phyloP scores from a whole-genome alignment of 1,140 invertebrate species.

The Goniozus legneri region DNA sequence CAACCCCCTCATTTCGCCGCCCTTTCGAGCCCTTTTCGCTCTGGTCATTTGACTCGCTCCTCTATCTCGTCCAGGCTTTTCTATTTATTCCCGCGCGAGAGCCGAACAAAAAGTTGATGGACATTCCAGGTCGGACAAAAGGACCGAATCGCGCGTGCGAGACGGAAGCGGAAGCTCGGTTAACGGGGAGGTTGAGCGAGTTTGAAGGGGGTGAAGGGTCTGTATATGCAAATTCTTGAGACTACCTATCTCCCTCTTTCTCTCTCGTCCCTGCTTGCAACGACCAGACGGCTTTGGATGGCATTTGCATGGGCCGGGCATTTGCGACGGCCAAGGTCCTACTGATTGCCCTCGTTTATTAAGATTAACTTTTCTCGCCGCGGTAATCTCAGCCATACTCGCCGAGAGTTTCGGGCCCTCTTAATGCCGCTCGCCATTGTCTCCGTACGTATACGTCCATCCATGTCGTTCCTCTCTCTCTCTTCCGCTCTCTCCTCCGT shows the following conservation, averaged over 20 bases:
- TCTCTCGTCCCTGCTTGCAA: constrained; percentile 7
- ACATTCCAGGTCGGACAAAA: constrained; percentile 47
- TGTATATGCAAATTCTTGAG: constrained; percentile 49
- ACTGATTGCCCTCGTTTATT: constrained; percentile 55
- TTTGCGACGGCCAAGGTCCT: constrained; percentile 38
- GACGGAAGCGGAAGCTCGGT: constrained; percentile 14
- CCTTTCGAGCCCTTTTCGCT: constrained; percentile 46
- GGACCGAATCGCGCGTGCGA: constrained; percentile 27
- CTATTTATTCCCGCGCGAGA: constrained; percentile 32
- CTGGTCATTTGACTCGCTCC: constrained; percentile 55
- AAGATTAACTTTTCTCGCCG: constrained; percentile 56
- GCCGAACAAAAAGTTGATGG: constrained; percentile 40
- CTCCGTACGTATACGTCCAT: too few relatives aligned
- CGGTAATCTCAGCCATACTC: too few relatives aligned
- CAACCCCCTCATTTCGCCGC: constrained; percentile 34
- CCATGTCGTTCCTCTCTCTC: too few relatives aligned
- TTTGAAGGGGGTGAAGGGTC: constrained; percentile 1
- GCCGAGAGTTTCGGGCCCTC: too few relatives aligned
- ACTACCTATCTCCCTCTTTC: too few relatives aligned
- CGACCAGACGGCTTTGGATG: constrained; percentile 24
- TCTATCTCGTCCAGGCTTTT: too few relatives aligned
- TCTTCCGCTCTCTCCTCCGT: too few relatives aligned
- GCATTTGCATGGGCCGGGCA: constrained; percentile 51
- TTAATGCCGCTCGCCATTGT: too few relatives aligned
- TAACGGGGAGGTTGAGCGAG: constrained; percentile 4